Base-by-base conservation (phyloP, 2,888 invertebrate species). In the Lymantria dispar region DNA sequence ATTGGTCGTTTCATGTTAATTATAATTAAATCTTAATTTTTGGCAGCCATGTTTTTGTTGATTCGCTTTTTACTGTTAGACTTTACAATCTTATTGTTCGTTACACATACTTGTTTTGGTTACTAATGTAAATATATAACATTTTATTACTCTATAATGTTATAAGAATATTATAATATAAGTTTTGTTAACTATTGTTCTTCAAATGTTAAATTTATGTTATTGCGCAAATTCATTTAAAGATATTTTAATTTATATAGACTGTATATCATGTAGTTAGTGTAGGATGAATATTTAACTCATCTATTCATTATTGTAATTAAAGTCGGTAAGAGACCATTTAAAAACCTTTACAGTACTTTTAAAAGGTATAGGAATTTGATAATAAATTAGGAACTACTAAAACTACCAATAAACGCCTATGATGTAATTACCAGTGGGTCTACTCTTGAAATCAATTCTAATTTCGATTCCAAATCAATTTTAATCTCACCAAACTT, bases 1-100 rank as follows among this genome's bases (percentile, higher is more conserved):
- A 76, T 76, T 76, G 76, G 76, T 73, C 76, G 70, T 67, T 73
- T 68, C 68, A 61, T 68, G 72, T 75, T 75, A 70, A 75, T 73
- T 75, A 68, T 74, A 76, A 76, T 76, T 76, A 76, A 73, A 72
- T 67, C 68, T 70, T 70, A 67, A 64, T 64, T 62, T 70, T 68
- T 62, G 68, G 48, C 22, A 54, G 60, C 62, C 67, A 58, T 64
- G 48, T 68, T 66, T 66, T 68, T 57, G 69, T 47, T 68, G 64
- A 62, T 60, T 60, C 56, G 44, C 43, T 56, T 63, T 68, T 65
- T 61, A 67, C 70, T 54, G 70, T 67, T 67, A 67, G 37, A 41
- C 53, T 60, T 65, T 48, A 68, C 53, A 59, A 68, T 66, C 65
- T 54, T 53, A 62, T 62, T 68, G 60, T 62, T 60, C 38, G 45